Percentiles rank a stretch among this genome's conserved stretches.
phyloP scores from a whole-genome alignment of 2,113 vertebrate genomes.

The sheep (Ovis aries) region DNA sequence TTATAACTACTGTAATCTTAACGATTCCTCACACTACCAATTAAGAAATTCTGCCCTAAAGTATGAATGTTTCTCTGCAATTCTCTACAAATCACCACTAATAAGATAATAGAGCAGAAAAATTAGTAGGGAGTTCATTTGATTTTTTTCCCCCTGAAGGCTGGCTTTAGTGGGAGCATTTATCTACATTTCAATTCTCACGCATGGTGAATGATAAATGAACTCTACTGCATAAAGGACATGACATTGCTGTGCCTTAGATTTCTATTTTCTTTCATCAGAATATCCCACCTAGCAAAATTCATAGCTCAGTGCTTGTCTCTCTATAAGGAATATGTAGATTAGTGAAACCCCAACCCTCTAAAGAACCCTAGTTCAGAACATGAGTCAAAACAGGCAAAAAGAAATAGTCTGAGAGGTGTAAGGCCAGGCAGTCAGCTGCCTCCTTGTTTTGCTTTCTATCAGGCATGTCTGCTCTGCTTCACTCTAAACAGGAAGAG shows the following conservation, averaged over 20 bases:
- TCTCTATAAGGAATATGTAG: neutral
- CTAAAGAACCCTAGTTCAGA: neutral
- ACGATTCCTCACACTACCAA: conserved; percentile 32
- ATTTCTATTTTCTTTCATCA: conserved; percentile 53
- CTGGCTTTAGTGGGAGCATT: conserved; percentile 58
- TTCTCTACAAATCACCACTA: conserved; percentile 61
- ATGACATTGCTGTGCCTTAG: conserved; percentile 55
- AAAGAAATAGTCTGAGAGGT: neutral
- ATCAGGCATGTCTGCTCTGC: neutral
- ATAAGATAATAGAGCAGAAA: conserved; percentile 60
- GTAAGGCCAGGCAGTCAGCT: neutral
- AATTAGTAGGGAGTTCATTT: conserved; percentile 63
- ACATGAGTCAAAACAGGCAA: neutral
- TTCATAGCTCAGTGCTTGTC: conserved; percentile 36
- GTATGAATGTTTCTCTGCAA: conserved; percentile 37
- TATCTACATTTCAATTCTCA: conserved; percentile 65
- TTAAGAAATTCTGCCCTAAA: conserved; percentile 58
- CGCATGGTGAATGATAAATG: conserved; percentile 66
- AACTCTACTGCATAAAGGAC: conserved; percentile 52
- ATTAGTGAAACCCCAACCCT: neutral
- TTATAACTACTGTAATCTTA: conserved; percentile 1
- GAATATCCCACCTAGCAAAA: conserved; percentile 39
- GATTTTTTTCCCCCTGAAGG: conserved; percentile 29
- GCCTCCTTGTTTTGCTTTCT: neutral
- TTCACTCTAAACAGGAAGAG: neutral